Conservation (phyloP, 2,113 vertebrate species). For the Tetrao urogallus region DNA sequence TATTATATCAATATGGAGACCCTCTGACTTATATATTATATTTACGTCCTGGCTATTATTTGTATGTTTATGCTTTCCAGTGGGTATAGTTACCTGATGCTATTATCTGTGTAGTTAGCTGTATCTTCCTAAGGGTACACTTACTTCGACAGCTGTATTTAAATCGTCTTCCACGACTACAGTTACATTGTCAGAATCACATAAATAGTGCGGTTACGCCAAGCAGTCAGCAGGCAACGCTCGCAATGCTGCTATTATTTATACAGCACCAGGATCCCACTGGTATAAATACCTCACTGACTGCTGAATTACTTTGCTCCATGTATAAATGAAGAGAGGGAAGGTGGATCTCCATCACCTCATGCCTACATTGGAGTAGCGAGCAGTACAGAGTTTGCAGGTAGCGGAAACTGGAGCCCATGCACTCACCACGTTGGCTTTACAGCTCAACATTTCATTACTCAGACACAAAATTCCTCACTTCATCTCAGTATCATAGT, state of each 20-base stretch:
- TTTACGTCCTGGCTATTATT: slow-evolving; percentile 40
- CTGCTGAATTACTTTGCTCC: neutral
- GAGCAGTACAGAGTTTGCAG: neutral
- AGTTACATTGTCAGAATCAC: slow-evolving; percentile 23
- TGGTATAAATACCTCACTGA: slow-evolving; percentile 8
- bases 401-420: neutral
- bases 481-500: neutral
- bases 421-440: neutral
- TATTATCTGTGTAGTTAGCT: slow-evolving; percentile 49
- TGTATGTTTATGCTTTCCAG: slow-evolving; percentile 46
- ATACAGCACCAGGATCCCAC: neutral
- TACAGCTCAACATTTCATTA: neutral
- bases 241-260: slow-evolving; percentile 23
- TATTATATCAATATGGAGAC: neutral
- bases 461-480: neutral
- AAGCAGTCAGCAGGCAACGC: neutral
- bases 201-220: slow-evolving; percentile 5
- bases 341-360: neutral
- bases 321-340: neutral
- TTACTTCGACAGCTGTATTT: slow-evolving; percentile 8
- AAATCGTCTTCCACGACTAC: neutral
- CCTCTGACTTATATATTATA: slow-evolving; percentile 20
- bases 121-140: slow-evolving; percentile 30
- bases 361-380: neutral
- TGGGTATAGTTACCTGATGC: slow-evolving; percentile 31